These are phyloP conservation scores for Drosophila quadrilineata DNA, from an alignment of 1,140 invertebrate genomes.

Conservation along the genomic window DNA sequence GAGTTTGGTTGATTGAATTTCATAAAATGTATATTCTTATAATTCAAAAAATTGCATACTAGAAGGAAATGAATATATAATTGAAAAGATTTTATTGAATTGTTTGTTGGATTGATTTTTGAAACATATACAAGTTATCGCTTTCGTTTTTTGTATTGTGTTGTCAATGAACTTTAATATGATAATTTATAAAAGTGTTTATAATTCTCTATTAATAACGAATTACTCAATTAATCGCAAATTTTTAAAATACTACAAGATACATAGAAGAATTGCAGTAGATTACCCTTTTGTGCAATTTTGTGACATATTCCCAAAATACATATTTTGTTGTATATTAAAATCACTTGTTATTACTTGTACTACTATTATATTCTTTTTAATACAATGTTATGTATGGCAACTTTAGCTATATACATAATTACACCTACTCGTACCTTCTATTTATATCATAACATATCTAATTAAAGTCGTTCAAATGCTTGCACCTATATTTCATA, in stretches of 20 bases:
- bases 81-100: conserved; percentile 41
- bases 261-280: conserved; percentile 68
- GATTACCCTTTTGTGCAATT: conserved; percentile 72
- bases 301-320: conserved; percentile 63
- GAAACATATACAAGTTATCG: conserved; percentile 54
- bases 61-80: conserved; percentile 6
- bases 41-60: too few relatives aligned
- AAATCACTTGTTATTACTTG: conserved; percentile 74
- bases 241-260: conserved; percentile 53
- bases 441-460: too few relatives aligned
- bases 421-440: conserved; percentile 49
- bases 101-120: conserved; percentile 68
- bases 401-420: conserved; percentile 35
- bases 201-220: too few relatives aligned
- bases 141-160: conserved; percentile 59
- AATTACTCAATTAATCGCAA: conserved; percentile 29
- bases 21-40: too few relatives aligned
- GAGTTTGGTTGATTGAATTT: conserved; percentile 42
- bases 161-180: conserved; percentile 22
- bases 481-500: conserved; percentile 81
- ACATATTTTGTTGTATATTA: conserved; percentile 65
- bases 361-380: conserved; percentile 16
- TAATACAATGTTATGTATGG: conserved; percentile 18
- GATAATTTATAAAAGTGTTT: too few relatives aligned
- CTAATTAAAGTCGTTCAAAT: conserved; percentile 75